Percentiles rank a stretch among this genome's conserved stretches.
These are phyloP conservation scores for Bujurquina vittata DNA, from an alignment of 2,113 vertebrate genomes.

Conservation along the genomic window DNA sequence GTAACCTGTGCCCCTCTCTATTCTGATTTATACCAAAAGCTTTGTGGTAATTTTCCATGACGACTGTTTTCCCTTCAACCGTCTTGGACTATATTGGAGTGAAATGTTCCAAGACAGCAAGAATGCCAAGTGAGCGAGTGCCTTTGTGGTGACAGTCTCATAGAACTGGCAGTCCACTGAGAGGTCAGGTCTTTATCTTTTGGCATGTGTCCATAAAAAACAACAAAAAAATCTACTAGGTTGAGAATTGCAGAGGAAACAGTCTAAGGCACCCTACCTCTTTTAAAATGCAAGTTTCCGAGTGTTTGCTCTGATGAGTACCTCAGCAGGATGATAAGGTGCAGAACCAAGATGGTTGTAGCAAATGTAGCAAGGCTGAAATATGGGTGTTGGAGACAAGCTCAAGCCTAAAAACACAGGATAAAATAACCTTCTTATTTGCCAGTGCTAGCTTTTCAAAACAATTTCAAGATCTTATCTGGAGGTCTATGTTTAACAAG, in stretches of 20 bases:
- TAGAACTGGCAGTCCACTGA: constrained; percentile 35
- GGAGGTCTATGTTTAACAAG: background rate
- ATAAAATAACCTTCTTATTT: constrained; percentile 19
- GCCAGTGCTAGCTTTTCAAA: background rate
- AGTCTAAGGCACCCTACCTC: constrained; percentile 23
- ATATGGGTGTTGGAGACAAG: background rate
- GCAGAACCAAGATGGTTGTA: background rate
- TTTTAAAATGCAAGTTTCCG: constrained; percentile 25
- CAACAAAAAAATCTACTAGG: constrained; percentile 52
- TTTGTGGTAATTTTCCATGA: constrained; percentile 22
- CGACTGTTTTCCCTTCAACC: constrained; percentile 8
- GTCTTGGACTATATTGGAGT: constrained; percentile 28
- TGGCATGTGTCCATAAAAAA: constrained; percentile 77
- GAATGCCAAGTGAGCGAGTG: constrained; percentile 40
- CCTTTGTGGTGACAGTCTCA: constrained; percentile 37
- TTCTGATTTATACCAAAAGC: constrained; percentile 16
- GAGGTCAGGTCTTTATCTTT: constrained; percentile 74
- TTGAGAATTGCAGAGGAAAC: constrained; percentile 57
- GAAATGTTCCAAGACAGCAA: constrained; percentile 32
- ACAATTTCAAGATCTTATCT: constrained; percentile 24
- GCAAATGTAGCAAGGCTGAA: constrained; percentile 1
- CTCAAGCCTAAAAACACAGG: constrained; percentile 6
- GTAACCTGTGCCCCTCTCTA: background rate
- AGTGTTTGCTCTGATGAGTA: constrained; percentile 24
- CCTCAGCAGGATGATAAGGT: background rate